Conservation (phyloP, 2,888 invertebrate species). For the Athalia rosae region DNA sequence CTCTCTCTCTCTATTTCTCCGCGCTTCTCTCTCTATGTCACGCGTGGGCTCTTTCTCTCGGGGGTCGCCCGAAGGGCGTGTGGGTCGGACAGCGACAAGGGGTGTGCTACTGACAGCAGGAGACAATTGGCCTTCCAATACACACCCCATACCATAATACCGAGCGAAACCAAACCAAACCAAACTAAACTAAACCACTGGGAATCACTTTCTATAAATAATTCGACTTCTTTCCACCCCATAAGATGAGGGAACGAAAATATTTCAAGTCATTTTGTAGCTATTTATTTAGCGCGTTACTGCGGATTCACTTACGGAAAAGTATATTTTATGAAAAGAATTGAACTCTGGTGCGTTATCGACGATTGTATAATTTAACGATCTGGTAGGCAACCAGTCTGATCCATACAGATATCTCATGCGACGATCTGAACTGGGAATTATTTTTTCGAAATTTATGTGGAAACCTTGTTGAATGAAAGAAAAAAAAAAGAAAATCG, state of each 20-base stretch:
- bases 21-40: constrained; percentile 48
- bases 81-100: constrained; percentile 72
- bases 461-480: not conserved
- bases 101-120: constrained; percentile 73
- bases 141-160: constrained; percentile 50
- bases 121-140: constrained; percentile 73
- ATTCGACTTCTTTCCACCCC: not conserved
- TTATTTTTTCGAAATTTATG: not conserved
- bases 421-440: not conserved
- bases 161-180: too few species aligned
- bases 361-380: too few species aligned
- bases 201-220: constrained; percentile 35
- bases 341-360: too few species aligned
- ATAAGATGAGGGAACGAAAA: not conserved
- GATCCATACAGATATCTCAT: too few species aligned
- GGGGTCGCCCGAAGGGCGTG: constrained; percentile 61
- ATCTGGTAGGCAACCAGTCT: too few species aligned
- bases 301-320: too few species aligned
- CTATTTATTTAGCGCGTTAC: too few species aligned
- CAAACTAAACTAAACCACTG: not conserved
- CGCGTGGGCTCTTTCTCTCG: constrained; percentile 38
- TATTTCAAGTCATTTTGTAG: too few species aligned
- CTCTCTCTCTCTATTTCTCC: not conserved
- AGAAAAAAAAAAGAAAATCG: too few species aligned
- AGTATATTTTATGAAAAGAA: too few species aligned